A percentile compares a stretch with the other conserved stretches of the same genome.
phyloP scores from a whole-genome alignment of 2,113 vertebrate species.

The Trogon melanurus region DNA sequence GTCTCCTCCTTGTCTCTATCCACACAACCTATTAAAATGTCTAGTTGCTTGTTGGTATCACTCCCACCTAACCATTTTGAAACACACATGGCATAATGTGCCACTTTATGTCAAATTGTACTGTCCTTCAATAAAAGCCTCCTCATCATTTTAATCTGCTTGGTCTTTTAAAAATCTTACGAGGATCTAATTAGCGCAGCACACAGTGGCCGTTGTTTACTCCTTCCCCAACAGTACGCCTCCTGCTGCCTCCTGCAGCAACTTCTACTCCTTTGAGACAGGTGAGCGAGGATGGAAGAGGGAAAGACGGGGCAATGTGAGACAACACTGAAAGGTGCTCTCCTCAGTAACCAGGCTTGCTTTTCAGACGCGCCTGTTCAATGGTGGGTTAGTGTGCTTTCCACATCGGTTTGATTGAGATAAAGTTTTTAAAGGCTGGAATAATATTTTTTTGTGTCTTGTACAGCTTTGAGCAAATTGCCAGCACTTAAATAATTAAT shows the following conservation, averaged over 20 bases:
- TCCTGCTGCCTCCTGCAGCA: background rate
- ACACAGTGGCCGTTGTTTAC: background rate
- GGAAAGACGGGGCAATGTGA: background rate
- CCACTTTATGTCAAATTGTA: background rate
- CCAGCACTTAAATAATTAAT: constrained; percentile 48
- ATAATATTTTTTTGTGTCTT: background rate
- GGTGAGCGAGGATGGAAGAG: background rate
- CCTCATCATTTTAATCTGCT: background rate
- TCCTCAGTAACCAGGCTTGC: background rate
- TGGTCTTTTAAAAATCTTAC: background rate
- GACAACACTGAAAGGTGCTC: background rate
- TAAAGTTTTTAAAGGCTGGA: background rate
- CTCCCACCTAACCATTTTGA: background rate
- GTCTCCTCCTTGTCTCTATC: background rate
- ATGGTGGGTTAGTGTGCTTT: background rate
- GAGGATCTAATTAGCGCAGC: background rate
- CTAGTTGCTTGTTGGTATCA: background rate
- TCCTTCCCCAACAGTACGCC: background rate
- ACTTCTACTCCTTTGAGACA: background rate
- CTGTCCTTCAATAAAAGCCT: background rate
- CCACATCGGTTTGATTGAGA: background rate
- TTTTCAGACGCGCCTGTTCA: background rate
- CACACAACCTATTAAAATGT: background rate
- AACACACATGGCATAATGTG: accelerated
- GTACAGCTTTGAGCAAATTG: constrained; percentile 20